Base-by-base conservation (phyloP, 2,888 invertebrate genomes). In the Sthenelais limicola region DNA sequence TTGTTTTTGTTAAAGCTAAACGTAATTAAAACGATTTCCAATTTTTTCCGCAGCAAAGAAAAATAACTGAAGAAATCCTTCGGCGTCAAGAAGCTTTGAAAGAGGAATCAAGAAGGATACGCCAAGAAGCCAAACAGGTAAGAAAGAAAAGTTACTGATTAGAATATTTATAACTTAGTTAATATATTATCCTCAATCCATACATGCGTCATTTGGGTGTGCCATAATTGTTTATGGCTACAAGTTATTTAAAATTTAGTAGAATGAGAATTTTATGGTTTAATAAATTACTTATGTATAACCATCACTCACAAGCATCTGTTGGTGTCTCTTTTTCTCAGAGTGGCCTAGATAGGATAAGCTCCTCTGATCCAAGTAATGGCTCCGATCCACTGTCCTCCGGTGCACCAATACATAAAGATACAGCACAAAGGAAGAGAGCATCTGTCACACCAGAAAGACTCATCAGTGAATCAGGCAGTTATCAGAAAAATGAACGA, bases 31-130 rank as follows among this genome's bases (percentile, higher is more conserved):
- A n/a, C n/a, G n/a, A n/a, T n/a, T n/a, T n/a, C n/a, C n/a, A n/a
- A n/a, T n/a, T n/a, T n/a, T n/a, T n/a, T 32, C 35, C 77, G 3
- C 71, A 85, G 85, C 75, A 80, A 68, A 79, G 81, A 73, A 68
- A 81, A 32, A 80, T 85, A 28, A 91, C 92, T 78, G 92, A 92
- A 77, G 94, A 95, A 85, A 92, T 95, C 24, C 91, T 92, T 77
- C 91, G 91, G 51, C 91, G 93, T n/a, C 92, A 94, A 80, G 93
- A 94, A 84, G 93, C 93, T 68, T 88, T 94, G 21, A 92, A 92
- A 80, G 91, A 91, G 43, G 94, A 93, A 74, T 90, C 91, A 0
- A 91, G 91, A 77, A 89, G 89, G 78, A 79, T 82, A 49, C 83
- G 70, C 3, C 71, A 81, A 74, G 85, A 85, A 51, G 77, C 73